Evolutionary conservation across 2,797 vertebrate species (phyloP), one percentile per base, ranked within the genome.

Genomic region (Notolepis coatsorum): DNA sequence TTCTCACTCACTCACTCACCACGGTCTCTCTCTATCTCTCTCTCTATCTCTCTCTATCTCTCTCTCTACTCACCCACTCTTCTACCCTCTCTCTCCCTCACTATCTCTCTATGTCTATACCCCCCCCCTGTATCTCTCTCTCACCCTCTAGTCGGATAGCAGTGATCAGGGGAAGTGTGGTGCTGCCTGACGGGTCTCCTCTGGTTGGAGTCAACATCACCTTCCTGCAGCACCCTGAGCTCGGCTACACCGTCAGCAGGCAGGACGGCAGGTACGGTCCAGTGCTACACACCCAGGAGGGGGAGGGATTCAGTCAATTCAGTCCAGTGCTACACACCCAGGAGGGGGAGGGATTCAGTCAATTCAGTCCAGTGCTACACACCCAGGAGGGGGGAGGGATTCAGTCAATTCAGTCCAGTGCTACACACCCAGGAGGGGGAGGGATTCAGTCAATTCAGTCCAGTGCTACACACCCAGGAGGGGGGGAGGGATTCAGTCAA

Each of bases 131-230:
- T n/a, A n/a, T n/a, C n/a, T 31, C 28, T 24, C n/a, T 52, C 28
- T 70, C 39, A 39, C 33, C 41, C 3, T 27, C 67, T 41, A 99
- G 97, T 39, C 94, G 95, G 39, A 94, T 93, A 0, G 96, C 95
- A 27, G 96, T 98, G 64, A 92, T 99, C 72, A 93, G 96, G 46
- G 97, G 97, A 12, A 95, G 95, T 71, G 93, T 98, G 7, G 90
- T 91, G 7, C 92, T 97, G 8, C 31, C 94, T 17, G 97, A 99
- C 2, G 95, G 95, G 62, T 95, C 95, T 0, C 95, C 97, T 50
- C 84, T 99, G 59, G 97, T 99, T 17, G 97, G 97, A 18, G 97
- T 99, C 55, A 99, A 99, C 27, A 94, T 99, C 85, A 96, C 96
- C 72, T 99, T 99, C 88, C 91, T 95, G 8, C 94, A 96, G 73